phyloP scores from a whole-genome alignment of 2,113 vertebrate species.

The Sprattus sprattus region DNA sequence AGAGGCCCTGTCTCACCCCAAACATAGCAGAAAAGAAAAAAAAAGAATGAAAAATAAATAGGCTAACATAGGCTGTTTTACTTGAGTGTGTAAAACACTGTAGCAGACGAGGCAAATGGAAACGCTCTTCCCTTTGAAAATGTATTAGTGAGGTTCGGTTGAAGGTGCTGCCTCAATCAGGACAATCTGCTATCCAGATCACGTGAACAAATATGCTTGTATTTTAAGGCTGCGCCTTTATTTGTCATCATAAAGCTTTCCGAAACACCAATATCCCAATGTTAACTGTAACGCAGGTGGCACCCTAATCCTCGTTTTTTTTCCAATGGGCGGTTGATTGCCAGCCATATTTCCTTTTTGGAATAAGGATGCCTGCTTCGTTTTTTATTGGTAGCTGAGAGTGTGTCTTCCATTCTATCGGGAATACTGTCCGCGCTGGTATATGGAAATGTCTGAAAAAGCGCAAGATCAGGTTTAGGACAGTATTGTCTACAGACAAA shows the following conservation, averaged over 20 bases:
- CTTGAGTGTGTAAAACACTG: neutral
- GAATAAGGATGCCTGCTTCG: constrained; percentile 80
- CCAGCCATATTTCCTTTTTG: constrained; percentile 70
- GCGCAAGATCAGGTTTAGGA: constrained; percentile 98
- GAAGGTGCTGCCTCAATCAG: constrained; percentile 81
- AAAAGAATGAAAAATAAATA: neutral
- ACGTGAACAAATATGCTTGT: constrained; percentile 97
- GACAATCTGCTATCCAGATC: constrained; percentile 79
- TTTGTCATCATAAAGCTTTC: constrained; percentile 92
- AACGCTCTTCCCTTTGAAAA: constrained; percentile 72
- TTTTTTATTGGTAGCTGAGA: constrained; percentile 98
- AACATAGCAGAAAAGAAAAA: neutral
- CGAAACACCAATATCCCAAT: constrained; percentile 79
- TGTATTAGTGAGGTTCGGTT: constrained; percentile 72
- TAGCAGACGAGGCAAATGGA: neutral
- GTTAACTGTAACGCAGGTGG: constrained; percentile 74
- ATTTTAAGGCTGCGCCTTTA: constrained; percentile 93
- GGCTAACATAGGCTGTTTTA: neutral
- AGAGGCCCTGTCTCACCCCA: neutral
- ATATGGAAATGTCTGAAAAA: constrained; percentile 96
- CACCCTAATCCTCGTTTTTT: constrained; percentile 62
- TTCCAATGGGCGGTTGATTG: constrained; percentile 75
- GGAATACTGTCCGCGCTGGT: constrained; percentile 93
- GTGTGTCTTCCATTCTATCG: constrained; percentile 94
- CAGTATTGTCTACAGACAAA: constrained; percentile 96